Evolutionary conservation across 2,888 invertebrate genomes (phyloP).

Genomic region (Megastigmus dorsalis): DNA sequence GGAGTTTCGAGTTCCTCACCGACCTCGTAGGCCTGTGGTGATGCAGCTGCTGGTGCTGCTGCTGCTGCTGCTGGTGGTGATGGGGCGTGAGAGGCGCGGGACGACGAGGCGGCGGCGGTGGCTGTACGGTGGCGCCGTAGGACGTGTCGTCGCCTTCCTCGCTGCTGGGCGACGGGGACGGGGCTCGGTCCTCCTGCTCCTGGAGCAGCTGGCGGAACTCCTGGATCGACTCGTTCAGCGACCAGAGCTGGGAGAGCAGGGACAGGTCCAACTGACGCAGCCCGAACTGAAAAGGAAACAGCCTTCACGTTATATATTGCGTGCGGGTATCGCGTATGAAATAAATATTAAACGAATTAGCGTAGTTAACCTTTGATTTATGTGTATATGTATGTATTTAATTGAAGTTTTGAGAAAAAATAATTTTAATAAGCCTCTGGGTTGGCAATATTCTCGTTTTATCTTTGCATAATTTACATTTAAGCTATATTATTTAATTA

Average conservation of each 20-base stretch:
- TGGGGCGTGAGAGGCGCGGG: constrained; percentile 65
- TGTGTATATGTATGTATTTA: too few relatives aligned
- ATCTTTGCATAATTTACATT: too few relatives aligned
- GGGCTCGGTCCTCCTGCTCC: constrained; percentile 76
- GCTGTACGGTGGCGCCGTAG: constrained; percentile 69
- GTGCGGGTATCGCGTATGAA: too few relatives aligned
- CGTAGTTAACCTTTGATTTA: too few relatives aligned
- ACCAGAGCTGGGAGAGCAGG: constrained; percentile 92
- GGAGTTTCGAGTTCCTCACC: constrained; percentile 68
- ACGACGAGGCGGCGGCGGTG: constrained; percentile 75
- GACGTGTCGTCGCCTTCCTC: constrained; percentile 74
- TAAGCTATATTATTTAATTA: too few relatives aligned
- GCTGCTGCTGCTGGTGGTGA: constrained; percentile 56
- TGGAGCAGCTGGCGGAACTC: constrained; percentile 86
- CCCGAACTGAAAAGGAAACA: constrained; percentile 80
- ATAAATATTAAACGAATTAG: too few relatives aligned
- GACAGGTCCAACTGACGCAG: constrained; percentile 92
- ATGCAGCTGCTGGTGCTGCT: constrained; percentile 13
- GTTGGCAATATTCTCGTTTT: too few relatives aligned
- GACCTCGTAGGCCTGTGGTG: constrained; percentile 37
- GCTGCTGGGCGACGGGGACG: constrained; percentile 76
- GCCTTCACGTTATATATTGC: too few relatives aligned
- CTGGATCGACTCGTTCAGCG: constrained; percentile 93
- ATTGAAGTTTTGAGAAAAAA: too few relatives aligned
- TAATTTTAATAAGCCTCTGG: too few relatives aligned